These are phyloP conservation scores for Clupea harengus DNA, from an alignment of 2,113 vertebrate genomes.

Conservation along the genomic window DNA sequence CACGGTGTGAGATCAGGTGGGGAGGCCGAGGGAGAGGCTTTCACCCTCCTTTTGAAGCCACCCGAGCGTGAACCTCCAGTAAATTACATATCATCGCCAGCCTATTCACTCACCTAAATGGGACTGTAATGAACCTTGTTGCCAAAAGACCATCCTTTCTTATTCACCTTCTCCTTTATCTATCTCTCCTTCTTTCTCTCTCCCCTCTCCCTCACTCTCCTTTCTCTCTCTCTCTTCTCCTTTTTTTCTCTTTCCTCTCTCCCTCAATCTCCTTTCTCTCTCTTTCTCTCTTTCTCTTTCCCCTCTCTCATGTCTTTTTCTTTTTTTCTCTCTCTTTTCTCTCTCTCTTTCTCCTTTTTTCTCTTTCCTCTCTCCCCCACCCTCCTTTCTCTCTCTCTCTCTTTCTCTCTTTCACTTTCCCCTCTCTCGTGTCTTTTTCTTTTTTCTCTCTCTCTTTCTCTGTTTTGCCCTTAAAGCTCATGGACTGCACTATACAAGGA, in stretches of 20 bases:
- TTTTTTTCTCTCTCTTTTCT: no score
- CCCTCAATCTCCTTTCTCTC: no score
- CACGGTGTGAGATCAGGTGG: background rate
- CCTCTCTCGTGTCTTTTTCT: no score
- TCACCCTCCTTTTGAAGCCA: background rate
- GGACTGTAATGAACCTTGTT: background rate
- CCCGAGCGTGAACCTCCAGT: background rate
- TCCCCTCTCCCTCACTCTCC: no score
- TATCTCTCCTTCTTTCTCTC: background rate
- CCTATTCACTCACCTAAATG: background rate
- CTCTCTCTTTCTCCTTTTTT: no score
- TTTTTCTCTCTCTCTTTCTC: background rate
- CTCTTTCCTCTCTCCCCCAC: no score
- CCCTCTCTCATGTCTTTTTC: no score
- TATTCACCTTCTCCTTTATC: background rate
- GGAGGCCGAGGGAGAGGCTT: background rate
- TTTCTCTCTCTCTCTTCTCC: no score
- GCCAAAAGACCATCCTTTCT: background rate
- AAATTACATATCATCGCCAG: slow-evolving; percentile 3
- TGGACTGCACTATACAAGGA: background rate
- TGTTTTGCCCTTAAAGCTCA: background rate
- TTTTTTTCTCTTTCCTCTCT: no score
- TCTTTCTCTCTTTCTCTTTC: no score
- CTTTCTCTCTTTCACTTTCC: no score
- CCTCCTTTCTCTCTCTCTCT: no score